Conservation (phyloP, 1,140 invertebrate species). For the Trachymyrmex cornetzi region DNA sequence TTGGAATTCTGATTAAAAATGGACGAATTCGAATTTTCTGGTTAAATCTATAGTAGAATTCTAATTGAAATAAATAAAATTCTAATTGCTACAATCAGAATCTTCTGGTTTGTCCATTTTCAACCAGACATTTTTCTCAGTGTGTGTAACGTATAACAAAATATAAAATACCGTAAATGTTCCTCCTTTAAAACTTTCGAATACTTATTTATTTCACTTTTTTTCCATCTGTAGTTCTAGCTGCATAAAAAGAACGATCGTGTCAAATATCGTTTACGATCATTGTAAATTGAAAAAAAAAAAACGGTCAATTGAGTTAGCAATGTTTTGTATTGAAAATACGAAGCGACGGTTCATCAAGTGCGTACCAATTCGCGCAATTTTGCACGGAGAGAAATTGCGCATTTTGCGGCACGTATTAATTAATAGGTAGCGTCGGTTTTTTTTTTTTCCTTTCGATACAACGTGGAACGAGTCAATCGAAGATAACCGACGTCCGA, state of each 20-base stretch:
- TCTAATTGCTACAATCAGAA: too few relatives aligned
- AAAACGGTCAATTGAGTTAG: background rate
- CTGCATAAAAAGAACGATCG: background rate
- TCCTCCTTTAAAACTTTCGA: background rate
- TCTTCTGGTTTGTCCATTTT: too few relatives aligned
- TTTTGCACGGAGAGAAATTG: slow-evolving; percentile 39
- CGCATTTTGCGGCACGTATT: slow-evolving; percentile 36
- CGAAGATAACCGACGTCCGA: slow-evolving; percentile 20
- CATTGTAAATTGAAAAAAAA: slow-evolving; percentile 10
- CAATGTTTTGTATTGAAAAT: background rate
- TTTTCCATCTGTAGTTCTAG: background rate
- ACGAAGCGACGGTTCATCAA: slow-evolving; percentile 10
- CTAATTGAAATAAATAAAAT: too few relatives aligned
- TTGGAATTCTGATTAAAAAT: too few relatives aligned
- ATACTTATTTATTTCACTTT: background rate
- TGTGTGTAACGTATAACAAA: background rate
- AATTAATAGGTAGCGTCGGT: slow-evolving; percentile 49
- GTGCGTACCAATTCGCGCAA: background rate
- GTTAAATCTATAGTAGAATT: too few relatives aligned
- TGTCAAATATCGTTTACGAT: background rate
- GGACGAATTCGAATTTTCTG: too few relatives aligned
- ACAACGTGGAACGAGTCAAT: slow-evolving; percentile 55
- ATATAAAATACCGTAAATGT: background rate
- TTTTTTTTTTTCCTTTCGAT: background rate
- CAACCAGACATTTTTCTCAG: too few relatives aligned